Conservation (phyloP, 2,113 vertebrate species). For the Spea multiplicata region DNA sequence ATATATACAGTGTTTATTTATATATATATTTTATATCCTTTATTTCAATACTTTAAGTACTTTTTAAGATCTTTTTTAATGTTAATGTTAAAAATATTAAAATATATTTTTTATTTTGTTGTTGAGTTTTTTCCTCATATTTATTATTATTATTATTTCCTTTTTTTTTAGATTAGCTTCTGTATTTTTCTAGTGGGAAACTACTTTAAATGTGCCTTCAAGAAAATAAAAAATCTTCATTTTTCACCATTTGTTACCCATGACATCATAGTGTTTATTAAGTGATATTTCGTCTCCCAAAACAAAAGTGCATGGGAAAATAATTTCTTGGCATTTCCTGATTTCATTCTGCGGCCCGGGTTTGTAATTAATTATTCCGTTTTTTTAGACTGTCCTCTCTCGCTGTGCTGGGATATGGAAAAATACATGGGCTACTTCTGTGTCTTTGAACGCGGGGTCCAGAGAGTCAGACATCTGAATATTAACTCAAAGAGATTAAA, state of each 20-base stretch:
- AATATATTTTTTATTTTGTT: too few relatives aligned
- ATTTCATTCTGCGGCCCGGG: background rate
- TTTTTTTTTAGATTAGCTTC: background rate
- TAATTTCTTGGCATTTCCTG: background rate
- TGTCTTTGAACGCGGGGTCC: background rate
- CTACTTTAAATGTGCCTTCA: background rate
- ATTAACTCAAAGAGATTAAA: background rate
- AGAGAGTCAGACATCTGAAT: slow-evolving; percentile 9
- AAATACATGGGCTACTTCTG: slow-evolving; percentile 19
- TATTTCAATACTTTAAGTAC: too few relatives aligned
- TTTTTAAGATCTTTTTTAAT: too few relatives aligned
- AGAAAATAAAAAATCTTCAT: background rate
- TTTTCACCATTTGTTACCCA: background rate
- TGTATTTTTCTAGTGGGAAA: background rate
- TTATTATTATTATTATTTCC: too few relatives aligned
- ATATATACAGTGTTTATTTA: too few relatives aligned
- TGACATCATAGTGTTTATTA: slow-evolving; percentile 18
- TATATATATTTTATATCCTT: too few relatives aligned
- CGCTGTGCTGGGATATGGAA: background rate
- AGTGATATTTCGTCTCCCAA: background rate
- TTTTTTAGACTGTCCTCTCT: background rate
- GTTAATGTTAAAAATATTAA: too few relatives aligned
- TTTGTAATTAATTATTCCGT: background rate
- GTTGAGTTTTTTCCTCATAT: too few relatives aligned
- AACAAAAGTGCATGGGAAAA: background rate